Evolutionary conservation across 2,113 vertebrate species (phyloP).

Genomic region (Orientallactaga bullata): DNA sequence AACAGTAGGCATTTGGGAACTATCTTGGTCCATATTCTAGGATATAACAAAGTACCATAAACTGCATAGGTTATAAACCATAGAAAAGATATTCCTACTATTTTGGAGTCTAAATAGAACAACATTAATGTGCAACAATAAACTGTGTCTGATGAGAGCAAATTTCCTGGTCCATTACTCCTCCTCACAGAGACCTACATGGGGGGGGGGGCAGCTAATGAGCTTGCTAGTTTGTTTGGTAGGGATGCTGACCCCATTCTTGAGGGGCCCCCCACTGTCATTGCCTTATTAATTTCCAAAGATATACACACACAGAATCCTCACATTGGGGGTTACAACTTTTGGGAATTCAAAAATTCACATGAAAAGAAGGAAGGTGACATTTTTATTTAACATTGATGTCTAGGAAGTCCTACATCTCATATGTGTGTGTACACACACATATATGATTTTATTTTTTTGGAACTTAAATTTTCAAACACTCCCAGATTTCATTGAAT

Average conservation of each 20-base stretch:
- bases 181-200: background rate
- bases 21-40: background rate
- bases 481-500: too few relatives aligned
- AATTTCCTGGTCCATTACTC: background rate
- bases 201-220: background rate
- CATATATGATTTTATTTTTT: too few relatives aligned
- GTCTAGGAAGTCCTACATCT: too few relatives aligned
- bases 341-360: too few relatives aligned
- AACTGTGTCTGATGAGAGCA: background rate
- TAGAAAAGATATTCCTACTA: background rate
- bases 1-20: background rate
- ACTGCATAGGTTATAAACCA: background rate
- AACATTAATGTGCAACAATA: background rate
- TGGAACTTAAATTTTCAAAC: too few relatives aligned
- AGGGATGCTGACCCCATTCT: fast-evolving
- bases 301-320: fast-evolving
- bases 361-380: too few relatives aligned
- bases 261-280: background rate
- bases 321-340: background rate
- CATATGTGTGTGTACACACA: too few relatives aligned
- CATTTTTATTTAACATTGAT: too few relatives aligned
- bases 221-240: background rate
- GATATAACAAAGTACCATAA: background rate
- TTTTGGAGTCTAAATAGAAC: background rate
- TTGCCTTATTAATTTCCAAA: background rate